Evolutionary conservation across 2,113 vertebrate genomes (phyloP).

Genomic region (Cranoglanis bouderius): DNA sequence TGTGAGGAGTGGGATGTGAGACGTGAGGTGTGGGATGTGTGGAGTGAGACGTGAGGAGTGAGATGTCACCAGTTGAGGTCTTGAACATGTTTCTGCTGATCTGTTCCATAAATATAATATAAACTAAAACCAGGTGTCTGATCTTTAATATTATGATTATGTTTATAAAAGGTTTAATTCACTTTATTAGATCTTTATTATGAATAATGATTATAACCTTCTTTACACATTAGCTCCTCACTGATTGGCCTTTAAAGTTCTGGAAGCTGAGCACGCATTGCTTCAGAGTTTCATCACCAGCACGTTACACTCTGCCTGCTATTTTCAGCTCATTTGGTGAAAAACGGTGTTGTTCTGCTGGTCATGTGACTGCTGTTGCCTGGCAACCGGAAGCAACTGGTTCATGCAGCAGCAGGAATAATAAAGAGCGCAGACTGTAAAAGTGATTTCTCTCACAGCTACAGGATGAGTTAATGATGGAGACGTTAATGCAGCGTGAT

Average conservation of each 20-base stretch:
- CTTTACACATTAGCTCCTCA: neutral
- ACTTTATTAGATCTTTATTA: neutral
- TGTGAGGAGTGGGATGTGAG: too few species aligned
- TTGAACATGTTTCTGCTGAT: neutral
- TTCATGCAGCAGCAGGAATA: conserved; percentile 5
- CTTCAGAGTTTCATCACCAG: conserved; percentile 5
- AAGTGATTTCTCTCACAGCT: conserved; percentile 1
- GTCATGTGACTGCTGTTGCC: conserved; percentile 50
- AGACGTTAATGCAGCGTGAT: neutral
- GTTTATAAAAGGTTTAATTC: neutral
- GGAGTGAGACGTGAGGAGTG: too few species aligned
- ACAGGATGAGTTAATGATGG: conserved; percentile 2
- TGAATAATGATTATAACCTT: neutral
- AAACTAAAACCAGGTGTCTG: neutral
- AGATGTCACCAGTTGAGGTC: neutral
- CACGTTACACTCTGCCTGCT: neutral
- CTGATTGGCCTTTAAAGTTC: neutral
- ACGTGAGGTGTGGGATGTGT: too few species aligned
- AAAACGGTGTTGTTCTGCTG: conserved; percentile 31
- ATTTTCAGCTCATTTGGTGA: conserved; percentile 19
- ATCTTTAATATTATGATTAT: neutral
- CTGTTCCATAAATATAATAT: neutral
- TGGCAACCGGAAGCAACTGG: conserved; percentile 44
- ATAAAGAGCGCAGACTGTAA: neutral
- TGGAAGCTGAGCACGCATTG: neutral